Evolutionary conservation across 2,113 vertebrate species (phyloP), one percentile per base, ranked within the genome.

Genomic region (Equus przewalskii): DNA sequence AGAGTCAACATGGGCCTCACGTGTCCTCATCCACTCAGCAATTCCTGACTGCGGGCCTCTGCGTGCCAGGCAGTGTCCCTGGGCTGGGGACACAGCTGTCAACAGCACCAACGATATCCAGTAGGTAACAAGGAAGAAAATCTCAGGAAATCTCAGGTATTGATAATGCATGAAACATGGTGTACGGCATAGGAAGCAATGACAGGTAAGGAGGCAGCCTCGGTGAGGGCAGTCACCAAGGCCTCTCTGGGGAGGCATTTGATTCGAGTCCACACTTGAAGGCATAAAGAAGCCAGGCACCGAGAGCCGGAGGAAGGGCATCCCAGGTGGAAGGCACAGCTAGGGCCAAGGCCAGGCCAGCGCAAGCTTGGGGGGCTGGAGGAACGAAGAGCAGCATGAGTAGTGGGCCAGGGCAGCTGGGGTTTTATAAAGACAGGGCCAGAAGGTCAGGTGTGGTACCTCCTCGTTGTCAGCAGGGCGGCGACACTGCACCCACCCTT

Each of bases 401-500:
- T 16, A 5, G 86, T 3, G 5, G 86, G 44, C 58, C 58, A 18
- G 30, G 30, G 10, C 33, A 26, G 60, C 41, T 6, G 41, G 8
- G 6, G 49, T 22, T 49, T 84, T 24, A 56, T 9, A 28, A 65
- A 80, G 11, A 76, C 5, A 24, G 21, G 9, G 18, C 6, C 13
- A 78, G 51, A 22, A 11, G 36, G 15, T 0, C 28, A 15, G n/a
- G 51, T 46, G 76, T 28, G 7, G 33, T 7, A 24, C 26, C 49
- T 33, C 19, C 22, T 92, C 41, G 14, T 62, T 16, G 2, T 69
- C 30, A 49, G 19, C 2, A 26, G 54, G 22, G 18, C 51, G 12
- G 33, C 2, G 16, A 62, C 41, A 0, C n/a, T 19, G 8, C 6
- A 26, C 26, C 4, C 18, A 22, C 11, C 1, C n/a, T n/a, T n/a